Evolutionary conservation across 1,140 invertebrate species (phyloP), one percentile per base, ranked within the genome.

Genomic region (Drosophila mauritiana): DNA sequence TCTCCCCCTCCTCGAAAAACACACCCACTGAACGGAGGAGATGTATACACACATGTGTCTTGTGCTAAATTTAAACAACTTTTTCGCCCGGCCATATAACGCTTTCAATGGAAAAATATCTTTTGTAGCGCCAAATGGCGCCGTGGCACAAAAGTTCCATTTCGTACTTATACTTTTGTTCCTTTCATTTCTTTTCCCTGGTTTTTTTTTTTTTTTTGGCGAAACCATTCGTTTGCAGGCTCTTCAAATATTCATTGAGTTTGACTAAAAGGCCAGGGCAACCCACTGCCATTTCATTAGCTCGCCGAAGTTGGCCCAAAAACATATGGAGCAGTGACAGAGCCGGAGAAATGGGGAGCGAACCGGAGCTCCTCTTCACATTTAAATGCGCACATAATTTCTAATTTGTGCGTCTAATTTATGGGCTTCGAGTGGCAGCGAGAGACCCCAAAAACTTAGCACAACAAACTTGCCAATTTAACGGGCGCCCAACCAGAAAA

Each of bases 371-470:
- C 76, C 83, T 88, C 83, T 86, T 90, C 85, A 90, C 84, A 89
- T 89, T 89, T 90, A 89, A 91, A 91, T 91, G 89, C 83, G 82
- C 79, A 91, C 89, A 91, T 91, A 91, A 91, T 91, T 91, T 91
- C 89, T 91, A 91, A 91, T 91, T 91, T 91, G 84, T 83, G 80
- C 69, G 70, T 73, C 78, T 90, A 90, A 91, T 91, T 91, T 91
- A 91, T 91, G 78, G 78, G 80, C 83, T 82, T 62, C 73, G 68
- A 70, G 68, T 57, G 53, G 59, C 76, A 84, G 80, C 67, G 27
- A 58, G 79, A 74, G 52, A 70, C 65, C 68, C 76, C 76, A 68
- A 89, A 77, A 89, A 89, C 84, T 88, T 89, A 88, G 84, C 83
- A 89, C 83, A 88, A 88, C 83, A 88, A 88, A 88, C 83, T 88